A percentile compares a stretch with the other conserved stretches of the same genome.
Evolutionary conservation across 2,113 vertebrate species (phyloP).

Genomic region (Crotalus horridus): DNA sequence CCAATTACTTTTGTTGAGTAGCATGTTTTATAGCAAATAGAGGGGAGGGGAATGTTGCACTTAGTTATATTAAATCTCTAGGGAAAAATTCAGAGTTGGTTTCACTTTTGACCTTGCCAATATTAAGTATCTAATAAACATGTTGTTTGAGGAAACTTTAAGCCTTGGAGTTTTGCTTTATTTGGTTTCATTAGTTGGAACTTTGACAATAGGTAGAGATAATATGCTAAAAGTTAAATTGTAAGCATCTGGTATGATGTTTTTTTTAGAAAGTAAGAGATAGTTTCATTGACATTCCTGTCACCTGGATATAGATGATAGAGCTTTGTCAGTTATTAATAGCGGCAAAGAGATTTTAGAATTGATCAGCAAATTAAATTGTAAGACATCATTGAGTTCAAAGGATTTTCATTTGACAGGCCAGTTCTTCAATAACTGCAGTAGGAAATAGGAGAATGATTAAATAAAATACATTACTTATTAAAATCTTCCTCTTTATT

Average conservation of each 20-base stretch:
- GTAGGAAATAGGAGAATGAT: not conserved
- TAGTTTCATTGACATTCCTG: not conserved
- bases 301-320: not conserved
- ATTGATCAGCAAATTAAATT: slow-evolving; percentile 1
- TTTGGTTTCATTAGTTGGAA: no score
- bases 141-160: no score
- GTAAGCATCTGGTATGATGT: not conserved
- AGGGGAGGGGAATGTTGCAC: no score
- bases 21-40: no score
- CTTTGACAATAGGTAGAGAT: not conserved
- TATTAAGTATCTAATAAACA: no score
- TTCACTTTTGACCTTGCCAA: no score
- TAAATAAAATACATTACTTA: slow-evolving; percentile 9
- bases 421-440: not conserved
- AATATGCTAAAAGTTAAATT: not conserved
- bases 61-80: no score
- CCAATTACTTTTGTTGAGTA: no score
- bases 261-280: not conserved
- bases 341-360: not conserved
- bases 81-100: no score
- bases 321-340: not conserved
- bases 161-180: no score
- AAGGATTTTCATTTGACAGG: slow-evolving; percentile 1
- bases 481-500: slow-evolving; percentile 15
- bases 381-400: not conserved